These are phyloP conservation scores for Phalera bucephala DNA, from an alignment of 2,888 invertebrate species.

Conservation along the genomic window DNA sequence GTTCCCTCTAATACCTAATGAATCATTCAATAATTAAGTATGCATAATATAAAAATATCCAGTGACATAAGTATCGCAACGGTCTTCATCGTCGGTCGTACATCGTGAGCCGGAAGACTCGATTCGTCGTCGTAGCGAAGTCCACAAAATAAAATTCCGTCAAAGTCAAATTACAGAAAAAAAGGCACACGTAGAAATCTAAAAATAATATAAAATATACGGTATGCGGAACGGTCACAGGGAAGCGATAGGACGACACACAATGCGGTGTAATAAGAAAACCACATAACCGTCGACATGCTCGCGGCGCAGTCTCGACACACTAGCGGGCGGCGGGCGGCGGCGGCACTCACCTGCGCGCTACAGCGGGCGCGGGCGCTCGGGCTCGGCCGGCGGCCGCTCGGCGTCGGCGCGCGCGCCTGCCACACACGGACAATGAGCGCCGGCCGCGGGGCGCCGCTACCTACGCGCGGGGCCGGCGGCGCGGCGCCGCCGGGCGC, in stretches of 20 bases:
- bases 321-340: neutral
- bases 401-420: slow-evolving; percentile 21
- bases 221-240: neutral
- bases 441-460: slow-evolving; percentile 4
- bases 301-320: too few species aligned
- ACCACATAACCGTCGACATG: neutral
- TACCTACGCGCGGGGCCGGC: slow-evolving; percentile 1
- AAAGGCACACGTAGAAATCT: too few species aligned
- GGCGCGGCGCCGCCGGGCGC: slow-evolving; percentile 7
- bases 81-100: too few species aligned
- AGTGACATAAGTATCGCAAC: too few species aligned
- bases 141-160: too few species aligned
- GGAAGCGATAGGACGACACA: neutral
- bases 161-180: too few species aligned
- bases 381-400: slow-evolving; percentile 6
- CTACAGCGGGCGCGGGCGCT: slow-evolving; percentile 11
- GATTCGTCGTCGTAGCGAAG: too few species aligned
- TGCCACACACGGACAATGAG: slow-evolving; percentile 19
- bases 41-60: too few species aligned
- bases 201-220: too few species aligned
- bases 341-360: neutral
- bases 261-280: neutral
- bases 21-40: too few species aligned
- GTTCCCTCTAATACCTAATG: too few species aligned
- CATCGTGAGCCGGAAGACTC: too few species aligned